Base-by-base conservation (phyloP, 2,888 invertebrate species). In the Sepiola atlantica region DNA sequence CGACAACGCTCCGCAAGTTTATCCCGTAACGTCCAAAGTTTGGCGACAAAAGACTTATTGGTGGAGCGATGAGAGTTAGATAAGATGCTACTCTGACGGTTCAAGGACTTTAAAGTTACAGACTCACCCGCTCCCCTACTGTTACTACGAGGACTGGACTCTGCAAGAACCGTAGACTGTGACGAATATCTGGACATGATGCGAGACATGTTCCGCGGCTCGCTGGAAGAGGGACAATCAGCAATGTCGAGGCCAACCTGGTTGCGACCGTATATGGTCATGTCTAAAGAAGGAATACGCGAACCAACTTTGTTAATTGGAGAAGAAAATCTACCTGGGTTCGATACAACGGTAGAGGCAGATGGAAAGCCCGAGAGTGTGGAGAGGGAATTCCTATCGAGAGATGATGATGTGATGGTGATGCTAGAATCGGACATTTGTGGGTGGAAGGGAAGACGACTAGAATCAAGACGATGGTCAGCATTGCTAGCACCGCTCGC, bases 11-110 rank as follows among this genome's bases (percentile, higher is more conserved):
- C 91, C 8, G 93, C 93, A 20, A 95, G 94, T 32, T 57, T 92
- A 35, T 94, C 94, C 24, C 95, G 90, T 55, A 94, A 90, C 14
- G 91, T 35, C 95, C 95, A 95, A 6, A 93, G 61, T 18, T 93
- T 55, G 24, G 55, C 18, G 6, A 93, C 93, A n/a, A 93, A 35
- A 28, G 55, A 55, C 18, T 93, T 93, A 28, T 35, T 55, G 16
- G 55, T 93, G 21, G 93, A 93, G 35, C 57, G 55, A n/a, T 54
- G 28, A 14, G 45, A n/a, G 28, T 45, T 54, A 0, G 45, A 92
- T 18, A 92, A n/a, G 54, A 55, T 18, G 55, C 54, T 92, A 92
- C 28, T n/a, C 28, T n/a, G 8, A 21, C 61, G 57, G 20, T 61
- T 55, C 55, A 18, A 35, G 8, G 55, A n/a, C 16, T 61, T 93